phyloP scores from a whole-genome alignment of 2,797 vertebrate genomes.

The Myotis myotis region DNA sequence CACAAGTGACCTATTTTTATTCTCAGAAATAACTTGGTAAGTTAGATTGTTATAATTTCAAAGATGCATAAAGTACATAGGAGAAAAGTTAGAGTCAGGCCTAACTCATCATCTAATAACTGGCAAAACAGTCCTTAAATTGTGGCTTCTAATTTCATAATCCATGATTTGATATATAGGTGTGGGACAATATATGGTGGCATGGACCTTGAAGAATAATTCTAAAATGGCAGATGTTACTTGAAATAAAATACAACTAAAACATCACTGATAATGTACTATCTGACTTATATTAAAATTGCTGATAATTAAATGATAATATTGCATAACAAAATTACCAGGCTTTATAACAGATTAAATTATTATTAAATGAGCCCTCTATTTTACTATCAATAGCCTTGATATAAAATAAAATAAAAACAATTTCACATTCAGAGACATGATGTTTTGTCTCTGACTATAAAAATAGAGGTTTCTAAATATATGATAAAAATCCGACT shows the following conservation, averaged over 20 bases:
- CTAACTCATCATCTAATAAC: neutral
- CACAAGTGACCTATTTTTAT: slow-evolving; percentile 31
- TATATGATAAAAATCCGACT: neutral
- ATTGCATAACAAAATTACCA: slow-evolving; percentile 60
- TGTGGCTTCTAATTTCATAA: neutral
- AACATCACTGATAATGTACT: neutral
- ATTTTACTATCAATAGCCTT: slow-evolving; percentile 44
- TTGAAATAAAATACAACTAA: neutral
- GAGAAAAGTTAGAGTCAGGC: neutral
- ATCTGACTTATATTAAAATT: neutral
- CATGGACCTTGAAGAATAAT: neutral
- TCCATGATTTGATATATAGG: neutral
- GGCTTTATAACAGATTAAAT: slow-evolving; percentile 56
- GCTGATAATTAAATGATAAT: slow-evolving; percentile 57
- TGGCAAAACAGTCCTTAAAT: neutral
- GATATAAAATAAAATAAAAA: neutral
- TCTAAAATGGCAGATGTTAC: slow-evolving; percentile 17
- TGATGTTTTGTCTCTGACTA: slow-evolving; percentile 8
- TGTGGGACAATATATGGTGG: neutral
- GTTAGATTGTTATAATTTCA: slow-evolving; percentile 29
- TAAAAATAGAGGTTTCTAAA: slow-evolving; percentile 31
- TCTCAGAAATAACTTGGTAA: slow-evolving; percentile 1
- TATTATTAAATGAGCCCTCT: slow-evolving; percentile 2
- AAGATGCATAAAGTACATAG: slow-evolving; percentile 45
- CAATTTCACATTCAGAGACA: slow-evolving; percentile 40